Evolutionary conservation across 2,113 vertebrate species (phyloP).

Genomic region (Desmodus rotundus): DNA sequence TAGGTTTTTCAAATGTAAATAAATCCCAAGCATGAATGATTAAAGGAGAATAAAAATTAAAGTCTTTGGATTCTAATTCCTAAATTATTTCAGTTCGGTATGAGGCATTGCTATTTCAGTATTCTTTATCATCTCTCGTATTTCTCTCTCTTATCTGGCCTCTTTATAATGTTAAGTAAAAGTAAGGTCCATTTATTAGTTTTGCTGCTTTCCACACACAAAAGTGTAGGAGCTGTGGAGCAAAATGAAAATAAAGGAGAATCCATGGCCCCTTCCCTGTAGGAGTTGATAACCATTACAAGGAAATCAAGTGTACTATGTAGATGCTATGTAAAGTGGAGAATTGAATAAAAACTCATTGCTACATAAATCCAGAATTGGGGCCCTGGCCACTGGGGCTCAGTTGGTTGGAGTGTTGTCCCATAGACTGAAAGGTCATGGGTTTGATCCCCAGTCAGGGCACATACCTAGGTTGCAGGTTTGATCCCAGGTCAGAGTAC

Average conservation of each 20-base stretch:
- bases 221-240: neutral
- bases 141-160: neutral
- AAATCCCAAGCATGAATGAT: slow-evolving; percentile 4
- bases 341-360: neutral
- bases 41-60: slow-evolving; percentile 44
- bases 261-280: neutral
- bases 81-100: slow-evolving; percentile 17
- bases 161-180: neutral
- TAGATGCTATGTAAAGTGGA: neutral
- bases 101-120: neutral
- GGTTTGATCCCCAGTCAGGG: too few relatives aligned
- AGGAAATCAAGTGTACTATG: neutral
- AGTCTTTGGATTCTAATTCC: slow-evolving; percentile 7
- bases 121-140: neutral
- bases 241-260: neutral
- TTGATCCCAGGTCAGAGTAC: too few relatives aligned
- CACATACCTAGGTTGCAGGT: too few relatives aligned
- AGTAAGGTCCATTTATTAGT: neutral
- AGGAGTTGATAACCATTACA: neutral
- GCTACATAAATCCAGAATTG: neutral
- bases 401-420: too few relatives aligned
- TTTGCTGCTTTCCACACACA: neutral
- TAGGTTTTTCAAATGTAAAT: slow-evolving; percentile 11
- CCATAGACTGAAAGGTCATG: too few relatives aligned
- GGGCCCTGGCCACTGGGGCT: too few relatives aligned